These are phyloP conservation scores for Aldabrachelys gigantea DNA, from an alignment of 2,113 vertebrate genomes.

Conservation along the genomic window DNA sequence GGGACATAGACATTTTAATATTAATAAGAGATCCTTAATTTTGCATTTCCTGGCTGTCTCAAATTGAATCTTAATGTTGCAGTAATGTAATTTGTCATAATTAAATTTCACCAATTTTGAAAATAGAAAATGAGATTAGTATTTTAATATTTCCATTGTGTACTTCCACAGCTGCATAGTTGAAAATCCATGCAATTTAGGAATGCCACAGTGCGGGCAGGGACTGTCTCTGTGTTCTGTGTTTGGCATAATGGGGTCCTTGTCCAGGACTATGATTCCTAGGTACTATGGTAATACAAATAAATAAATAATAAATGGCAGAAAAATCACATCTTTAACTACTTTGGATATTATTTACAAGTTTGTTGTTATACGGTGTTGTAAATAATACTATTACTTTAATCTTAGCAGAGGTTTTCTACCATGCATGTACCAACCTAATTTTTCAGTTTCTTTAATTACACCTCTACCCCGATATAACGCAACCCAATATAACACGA, in stretches of 20 bases:
- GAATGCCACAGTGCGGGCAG: not conserved
- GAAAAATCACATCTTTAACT: not conserved
- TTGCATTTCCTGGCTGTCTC: constrained; percentile 7
- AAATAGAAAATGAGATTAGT: not conserved
- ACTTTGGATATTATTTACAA: not conserved
- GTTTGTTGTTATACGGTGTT: not conserved
- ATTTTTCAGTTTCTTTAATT: not conserved
- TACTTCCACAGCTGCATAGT: not conserved
- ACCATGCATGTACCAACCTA: not conserved
- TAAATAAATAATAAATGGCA: not conserved
- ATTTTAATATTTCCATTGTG: not conserved
- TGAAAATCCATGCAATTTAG: not conserved
- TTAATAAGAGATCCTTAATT: not conserved
- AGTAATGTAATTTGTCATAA: not conserved
- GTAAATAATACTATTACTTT: not conserved
- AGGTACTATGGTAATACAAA: not conserved
- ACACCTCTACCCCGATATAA: too few species aligned
- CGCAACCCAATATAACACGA: too few species aligned
- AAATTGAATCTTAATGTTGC: not conserved
- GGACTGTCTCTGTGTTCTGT: not conserved
- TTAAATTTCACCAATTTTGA: not conserved
- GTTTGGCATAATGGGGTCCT: not conserved
- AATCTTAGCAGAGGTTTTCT: not conserved
- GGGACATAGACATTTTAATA: not conserved
- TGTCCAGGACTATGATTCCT: not conserved